Percentiles rank a stretch among this genome's conserved stretches.
These are phyloP conservation scores for Heliothis peltigera DNA, from an alignment of 2,888 invertebrate species.

Conservation along the genomic window DNA sequence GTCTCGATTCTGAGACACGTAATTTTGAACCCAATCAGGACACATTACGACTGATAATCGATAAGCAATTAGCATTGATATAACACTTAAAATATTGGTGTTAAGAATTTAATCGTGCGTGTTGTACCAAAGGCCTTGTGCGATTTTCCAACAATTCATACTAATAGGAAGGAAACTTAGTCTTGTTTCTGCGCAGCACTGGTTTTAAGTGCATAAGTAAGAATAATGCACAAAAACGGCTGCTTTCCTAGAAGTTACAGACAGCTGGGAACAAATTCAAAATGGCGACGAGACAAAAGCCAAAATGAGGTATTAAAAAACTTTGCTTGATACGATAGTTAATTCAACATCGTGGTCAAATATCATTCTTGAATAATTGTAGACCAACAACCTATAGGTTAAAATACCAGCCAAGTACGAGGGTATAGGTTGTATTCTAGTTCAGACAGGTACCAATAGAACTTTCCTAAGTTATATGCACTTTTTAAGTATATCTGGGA, in stretches of 20 bases:
- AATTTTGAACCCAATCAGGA: slow-evolving; percentile 38
- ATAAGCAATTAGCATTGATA: slow-evolving; percentile 24
- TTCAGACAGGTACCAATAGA: no score
- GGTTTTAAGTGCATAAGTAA: neutral
- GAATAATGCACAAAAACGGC: neutral
- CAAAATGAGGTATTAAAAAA: no score
- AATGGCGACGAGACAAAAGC: no score
- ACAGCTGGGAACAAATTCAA: neutral
- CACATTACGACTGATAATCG: slow-evolving; percentile 34
- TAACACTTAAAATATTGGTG: slow-evolving; percentile 23
- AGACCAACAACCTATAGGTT: no score
- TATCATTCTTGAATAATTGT: no score
- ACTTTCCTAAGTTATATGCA: no score
- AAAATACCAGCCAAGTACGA: no score
- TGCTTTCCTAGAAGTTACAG: neutral
- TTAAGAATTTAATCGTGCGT: slow-evolving; percentile 50
- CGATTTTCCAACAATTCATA: slow-evolving; percentile 60
- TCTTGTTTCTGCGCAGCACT: neutral
- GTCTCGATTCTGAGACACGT: slow-evolving; percentile 18
- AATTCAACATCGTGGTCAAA: no score
- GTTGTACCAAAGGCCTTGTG: slow-evolving; percentile 53
- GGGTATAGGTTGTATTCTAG: no score
- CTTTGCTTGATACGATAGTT: no score
- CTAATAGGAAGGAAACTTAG: slow-evolving; percentile 56
- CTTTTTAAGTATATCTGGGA: no score